A percentile compares a stretch with the other conserved stretches of the same genome.
Conservation (phyloP, 1,140 invertebrate genomes). For the Bombus huntii region DNA sequence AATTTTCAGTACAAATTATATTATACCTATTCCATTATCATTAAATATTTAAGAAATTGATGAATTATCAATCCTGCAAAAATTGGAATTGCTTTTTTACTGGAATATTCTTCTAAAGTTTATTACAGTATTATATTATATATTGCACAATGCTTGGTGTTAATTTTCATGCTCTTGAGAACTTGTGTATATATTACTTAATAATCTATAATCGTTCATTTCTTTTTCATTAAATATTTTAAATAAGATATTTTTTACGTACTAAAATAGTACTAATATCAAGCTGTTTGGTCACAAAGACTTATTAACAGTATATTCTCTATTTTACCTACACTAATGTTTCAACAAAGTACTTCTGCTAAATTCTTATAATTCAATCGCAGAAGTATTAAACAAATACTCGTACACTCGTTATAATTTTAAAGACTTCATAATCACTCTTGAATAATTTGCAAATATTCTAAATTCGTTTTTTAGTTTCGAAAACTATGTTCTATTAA, state of each 20-base stretch:
- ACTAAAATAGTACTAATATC: slow-evolving; percentile 47
- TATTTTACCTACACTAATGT: slow-evolving; percentile 57
- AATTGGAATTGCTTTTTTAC: slow-evolving; percentile 52
- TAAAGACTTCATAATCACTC: slow-evolving; percentile 31
- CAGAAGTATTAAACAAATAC: slow-evolving; percentile 56
- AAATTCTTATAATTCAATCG: slow-evolving; percentile 36
- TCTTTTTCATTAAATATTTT: slow-evolving; percentile 17
- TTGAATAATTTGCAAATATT: slow-evolving; percentile 51
- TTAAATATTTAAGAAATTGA: slow-evolving; percentile 56
- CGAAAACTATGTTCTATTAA: slow-evolving; percentile 44
- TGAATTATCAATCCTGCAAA: slow-evolving; percentile 41
- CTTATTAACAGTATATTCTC: slow-evolving; percentile 61
- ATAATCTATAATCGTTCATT: slow-evolving; percentile 26
- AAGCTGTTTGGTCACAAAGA: slow-evolving; percentile 62
- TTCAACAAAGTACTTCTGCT: slow-evolving; percentile 51
- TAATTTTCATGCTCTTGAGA: slow-evolving; percentile 57
- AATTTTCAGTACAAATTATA: slow-evolving; percentile 65
- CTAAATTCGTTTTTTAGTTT: slow-evolving; percentile 29
- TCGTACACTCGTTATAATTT: slow-evolving; percentile 45
- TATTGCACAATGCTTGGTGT: slow-evolving; percentile 67
- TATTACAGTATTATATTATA: slow-evolving; percentile 51
- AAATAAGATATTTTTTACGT: slow-evolving; percentile 42
- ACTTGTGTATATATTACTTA: slow-evolving; percentile 53
- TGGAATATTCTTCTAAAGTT: slow-evolving; percentile 55
- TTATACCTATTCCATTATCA: slow-evolving; percentile 52